Evolutionary conservation across 1,140 invertebrate species (phyloP).

Genomic region (Paracyclopina nana): DNA sequence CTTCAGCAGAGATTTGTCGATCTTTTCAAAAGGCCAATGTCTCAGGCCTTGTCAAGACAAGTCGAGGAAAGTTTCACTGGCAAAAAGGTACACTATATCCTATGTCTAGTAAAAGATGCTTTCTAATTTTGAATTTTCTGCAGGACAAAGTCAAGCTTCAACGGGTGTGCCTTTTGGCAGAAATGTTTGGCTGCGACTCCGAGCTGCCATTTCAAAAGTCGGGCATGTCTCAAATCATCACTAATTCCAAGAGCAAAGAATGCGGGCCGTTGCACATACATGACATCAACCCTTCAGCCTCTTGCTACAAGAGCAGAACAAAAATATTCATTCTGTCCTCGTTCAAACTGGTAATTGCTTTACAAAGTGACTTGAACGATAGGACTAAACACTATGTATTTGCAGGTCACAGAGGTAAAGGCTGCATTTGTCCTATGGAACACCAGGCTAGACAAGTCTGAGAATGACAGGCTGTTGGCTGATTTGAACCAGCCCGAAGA

Average conservation of each 20-base stretch:
- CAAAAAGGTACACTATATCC: background rate
- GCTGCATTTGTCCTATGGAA: no score
- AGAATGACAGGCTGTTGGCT: no score
- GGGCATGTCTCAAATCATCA: background rate
- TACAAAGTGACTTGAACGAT: no score
- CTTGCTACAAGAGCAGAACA: background rate
- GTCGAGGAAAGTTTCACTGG: background rate
- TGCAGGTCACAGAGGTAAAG: no score
- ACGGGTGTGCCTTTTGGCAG: background rate
- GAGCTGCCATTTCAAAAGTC: background rate
- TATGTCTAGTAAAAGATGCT: no score
- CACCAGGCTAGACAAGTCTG: no score
- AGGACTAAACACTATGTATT: no score
- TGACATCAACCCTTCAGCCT: background rate
- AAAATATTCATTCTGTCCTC: slow-evolving; percentile 3
- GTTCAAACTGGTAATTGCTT: background rate
- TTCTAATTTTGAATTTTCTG: no score
- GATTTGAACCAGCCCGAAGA: no score
- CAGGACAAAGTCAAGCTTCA: background rate
- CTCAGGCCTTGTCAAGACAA: background rate
- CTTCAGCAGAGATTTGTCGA: background rate
- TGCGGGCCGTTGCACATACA: background rate
- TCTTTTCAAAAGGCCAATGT: background rate
- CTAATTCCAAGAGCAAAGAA: slow-evolving; percentile 4
- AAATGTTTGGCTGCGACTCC: background rate